phyloP scores from a whole-genome alignment of 2,113 vertebrate species.

The Cyprinus carpio region DNA sequence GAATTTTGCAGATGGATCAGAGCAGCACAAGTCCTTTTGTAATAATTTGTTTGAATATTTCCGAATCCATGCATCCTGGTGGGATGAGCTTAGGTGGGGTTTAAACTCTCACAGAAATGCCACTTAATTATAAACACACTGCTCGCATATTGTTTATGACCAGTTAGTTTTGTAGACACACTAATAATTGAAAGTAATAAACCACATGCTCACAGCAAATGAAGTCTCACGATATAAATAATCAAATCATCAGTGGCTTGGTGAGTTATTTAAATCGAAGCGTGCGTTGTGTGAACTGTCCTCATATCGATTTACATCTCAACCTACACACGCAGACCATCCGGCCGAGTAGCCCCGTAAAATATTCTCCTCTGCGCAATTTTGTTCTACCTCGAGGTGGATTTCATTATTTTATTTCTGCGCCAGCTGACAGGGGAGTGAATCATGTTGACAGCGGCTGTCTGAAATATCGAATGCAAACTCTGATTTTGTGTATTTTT shows the following conservation, averaged over 20 bases:
- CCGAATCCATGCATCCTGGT: constrained; percentile 27
- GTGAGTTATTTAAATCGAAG: constrained; percentile 35
- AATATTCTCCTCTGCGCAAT: constrained; percentile 75
- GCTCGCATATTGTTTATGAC: constrained; percentile 31
- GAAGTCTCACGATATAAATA: constrained; percentile 38
- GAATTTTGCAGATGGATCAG: constrained; percentile 45
- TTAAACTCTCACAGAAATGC: constrained; percentile 35
- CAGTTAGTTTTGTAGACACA: constrained; percentile 50
- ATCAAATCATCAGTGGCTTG: constrained; percentile 33
- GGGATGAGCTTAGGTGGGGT: constrained; percentile 27
- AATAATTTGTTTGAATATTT: constrained; percentile 53
- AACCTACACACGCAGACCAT: constrained; percentile 19
- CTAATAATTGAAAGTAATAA: constrained; percentile 54
- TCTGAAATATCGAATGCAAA: constrained; percentile 76
- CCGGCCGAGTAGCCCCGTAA: constrained; percentile 54
- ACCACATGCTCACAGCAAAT: constrained; percentile 40
- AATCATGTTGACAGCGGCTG: constrained; percentile 78
- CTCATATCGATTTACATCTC: constrained; percentile 51
- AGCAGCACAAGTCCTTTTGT: constrained; percentile 43
- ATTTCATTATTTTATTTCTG: constrained; percentile 81
- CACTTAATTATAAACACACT: constrained; percentile 42
- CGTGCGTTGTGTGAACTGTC: constrained; percentile 33
- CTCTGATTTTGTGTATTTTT: constrained; percentile 77
- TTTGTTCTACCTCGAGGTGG: constrained; percentile 80
- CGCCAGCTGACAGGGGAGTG: constrained; percentile 76